Evolutionary conservation across 2,113 vertebrate genomes (phyloP), one percentile per base, ranked within the genome.

Genomic region (Ageneiosus marmoratus): DNA sequence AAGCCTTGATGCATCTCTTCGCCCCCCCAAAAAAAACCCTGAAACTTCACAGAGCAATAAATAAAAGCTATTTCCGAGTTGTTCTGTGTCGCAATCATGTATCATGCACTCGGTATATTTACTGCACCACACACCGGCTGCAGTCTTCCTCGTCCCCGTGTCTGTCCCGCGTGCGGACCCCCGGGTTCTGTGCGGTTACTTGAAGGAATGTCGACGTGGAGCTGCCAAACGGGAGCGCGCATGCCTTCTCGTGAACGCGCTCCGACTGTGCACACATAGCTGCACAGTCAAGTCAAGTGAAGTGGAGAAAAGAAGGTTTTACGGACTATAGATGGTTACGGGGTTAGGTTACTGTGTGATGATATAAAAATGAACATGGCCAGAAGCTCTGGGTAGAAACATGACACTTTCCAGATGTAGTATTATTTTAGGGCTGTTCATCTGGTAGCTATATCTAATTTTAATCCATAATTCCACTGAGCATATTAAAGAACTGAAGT

Each of bases 201-300:
- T 84, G 4, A 74, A 88, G 85, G 87, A 86, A 86, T 88, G 87
- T 88, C 87, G 87, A 88, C 87, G 87, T 88, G 87, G 87, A 88
- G 85, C 87, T 88, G 87, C 87, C 83, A 88, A 86, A 82, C 87
- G 87, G 84, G 87, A 80, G 70, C 85, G 87, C 84, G 85, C 82
- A 73, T 77, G 72, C 18, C 48, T 82, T 58, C 82, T 37, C 84
- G 70, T 83, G 87, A 86, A 85, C 87, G 87, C 87, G 85, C 87
- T 9, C 73, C 70, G 74, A 65, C 56, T 62, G 69, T 34, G 70
- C 51, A 53, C 58, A 56, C 81, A 76, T 29, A 63, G 56, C 55
- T 80, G 50, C 58, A 74, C 77, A 41, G 79, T 67, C 20, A 74
- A 77, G 34, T 56, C n/a, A n/a, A n/a, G n/a, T n/a, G n/a, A n/a